Evolutionary conservation across 2,797 vertebrate genomes (phyloP).

Genomic region (Darevskia nairensis): DNA sequence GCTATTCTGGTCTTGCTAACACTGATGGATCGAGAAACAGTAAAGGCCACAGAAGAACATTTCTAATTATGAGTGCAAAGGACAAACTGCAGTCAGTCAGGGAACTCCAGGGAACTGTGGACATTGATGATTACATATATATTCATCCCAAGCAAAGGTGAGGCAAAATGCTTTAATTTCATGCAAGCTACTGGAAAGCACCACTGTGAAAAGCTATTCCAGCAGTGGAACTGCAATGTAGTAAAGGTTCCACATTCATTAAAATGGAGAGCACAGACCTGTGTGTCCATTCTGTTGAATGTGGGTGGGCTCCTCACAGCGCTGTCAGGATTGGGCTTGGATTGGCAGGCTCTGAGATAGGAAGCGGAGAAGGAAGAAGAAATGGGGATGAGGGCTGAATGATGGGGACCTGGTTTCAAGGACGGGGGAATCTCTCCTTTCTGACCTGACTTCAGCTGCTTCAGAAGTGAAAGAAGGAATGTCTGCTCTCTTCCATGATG

Average conservation of each 20-base stretch:
- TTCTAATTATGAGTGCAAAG: constrained; percentile 56
- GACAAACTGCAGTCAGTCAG: constrained; percentile 46
- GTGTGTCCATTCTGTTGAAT: background rate
- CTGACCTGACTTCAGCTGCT: too few relatives aligned
- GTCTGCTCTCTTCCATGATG: too few relatives aligned
- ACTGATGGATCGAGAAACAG: constrained; percentile 43
- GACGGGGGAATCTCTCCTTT: too few relatives aligned
- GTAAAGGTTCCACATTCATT: background rate
- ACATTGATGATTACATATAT: constrained; percentile 43
- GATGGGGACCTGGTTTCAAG: too few relatives aligned
- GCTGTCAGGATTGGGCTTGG: too few relatives aligned
- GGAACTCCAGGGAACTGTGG: constrained; percentile 63
- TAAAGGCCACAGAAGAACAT: constrained; percentile 12
- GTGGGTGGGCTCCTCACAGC: too few relatives aligned
- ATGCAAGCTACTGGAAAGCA: background rate
- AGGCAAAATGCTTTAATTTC: constrained; percentile 51
- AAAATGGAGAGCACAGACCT: background rate
- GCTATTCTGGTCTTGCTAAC: background rate
- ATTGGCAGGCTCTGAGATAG: too few relatives aligned
- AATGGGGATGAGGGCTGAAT: too few relatives aligned
- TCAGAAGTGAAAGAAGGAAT: too few relatives aligned
- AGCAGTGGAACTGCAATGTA: background rate
- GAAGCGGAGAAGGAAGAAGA: too few relatives aligned
- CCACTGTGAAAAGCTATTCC: too few relatives aligned
- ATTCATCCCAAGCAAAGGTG: constrained; percentile 41